Conservation (phyloP, 2,113 vertebrate species). For the Sisor rabdophorus region DNA sequence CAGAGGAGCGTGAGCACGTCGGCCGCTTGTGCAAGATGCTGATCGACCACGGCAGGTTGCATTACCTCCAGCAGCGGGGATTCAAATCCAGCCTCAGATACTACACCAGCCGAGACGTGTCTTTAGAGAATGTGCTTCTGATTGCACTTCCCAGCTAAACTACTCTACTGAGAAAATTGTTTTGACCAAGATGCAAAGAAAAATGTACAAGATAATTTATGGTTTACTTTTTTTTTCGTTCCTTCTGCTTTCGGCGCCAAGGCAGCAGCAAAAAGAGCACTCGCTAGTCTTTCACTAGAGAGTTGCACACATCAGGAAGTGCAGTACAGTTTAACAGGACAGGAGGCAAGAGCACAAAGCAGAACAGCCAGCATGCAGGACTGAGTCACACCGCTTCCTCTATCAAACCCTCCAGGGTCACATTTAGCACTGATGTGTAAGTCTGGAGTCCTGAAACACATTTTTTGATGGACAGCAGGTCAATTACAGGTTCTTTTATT, state of each 20-base stretch:
- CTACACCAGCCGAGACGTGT: conserved; percentile 75
- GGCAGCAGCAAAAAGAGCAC: conserved; percentile 1
- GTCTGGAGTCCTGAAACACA: conserved; percentile 49
- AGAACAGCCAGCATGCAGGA: conserved; percentile 30
- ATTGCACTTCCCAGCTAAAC: conserved; percentile 71
- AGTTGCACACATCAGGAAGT: neutral
- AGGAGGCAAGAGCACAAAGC: neutral
- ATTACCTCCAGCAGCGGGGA: conserved; percentile 77
- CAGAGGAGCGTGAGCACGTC: conserved; percentile 75
- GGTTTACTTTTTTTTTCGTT: neutral
- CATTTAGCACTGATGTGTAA: conserved; percentile 49
- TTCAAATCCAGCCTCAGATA: conserved; percentile 70
- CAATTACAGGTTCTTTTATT: neutral
- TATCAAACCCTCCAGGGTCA: conserved; percentile 33
- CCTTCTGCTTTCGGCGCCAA: neutral
- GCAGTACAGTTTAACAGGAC: conserved; percentile 7
- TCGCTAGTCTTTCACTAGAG: neutral
- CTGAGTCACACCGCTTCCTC: conserved; percentile 30
- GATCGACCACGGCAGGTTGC: conserved; percentile 81
- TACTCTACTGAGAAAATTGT: too few species aligned
- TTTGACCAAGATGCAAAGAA: neutral
- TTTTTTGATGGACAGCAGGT: conserved; percentile 18
- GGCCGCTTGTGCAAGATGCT: conserved; percentile 85
- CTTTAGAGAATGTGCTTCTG: conserved; percentile 91
- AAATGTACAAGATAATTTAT: neutral